Percentiles rank a stretch among this genome's conserved stretches.
phyloP scores from a whole-genome alignment of 2,113 vertebrate species.

The Petaurus breviceps region DNA sequence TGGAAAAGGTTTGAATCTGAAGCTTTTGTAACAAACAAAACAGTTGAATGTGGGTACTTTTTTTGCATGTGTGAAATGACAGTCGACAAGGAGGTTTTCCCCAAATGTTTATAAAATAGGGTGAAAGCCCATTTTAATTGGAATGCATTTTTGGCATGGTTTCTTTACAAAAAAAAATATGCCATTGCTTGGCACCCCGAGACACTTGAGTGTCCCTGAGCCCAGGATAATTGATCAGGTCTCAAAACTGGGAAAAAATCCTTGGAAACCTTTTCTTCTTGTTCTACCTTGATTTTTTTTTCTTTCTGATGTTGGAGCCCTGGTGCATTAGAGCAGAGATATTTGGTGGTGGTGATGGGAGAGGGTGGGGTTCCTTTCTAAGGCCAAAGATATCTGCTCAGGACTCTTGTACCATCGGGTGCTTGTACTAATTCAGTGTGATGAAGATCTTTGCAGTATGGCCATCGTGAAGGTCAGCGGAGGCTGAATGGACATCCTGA shows the following conservation, averaged over 20 bases:
- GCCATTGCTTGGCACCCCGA: neutral
- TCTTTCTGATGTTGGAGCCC: neutral
- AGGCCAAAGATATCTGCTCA: constrained; percentile 49
- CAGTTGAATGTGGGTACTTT: neutral
- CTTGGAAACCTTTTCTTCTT: neutral
- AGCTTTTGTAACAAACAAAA: neutral
- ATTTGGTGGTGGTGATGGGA: neutral
- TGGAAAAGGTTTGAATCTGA: constrained; percentile 40
- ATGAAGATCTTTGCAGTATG: constrained; percentile 31
- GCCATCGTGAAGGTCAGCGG: constrained; percentile 35
- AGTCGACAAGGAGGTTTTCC: neutral
- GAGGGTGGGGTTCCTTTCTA: neutral
- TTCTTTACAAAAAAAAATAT: neutral
- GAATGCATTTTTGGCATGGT: neutral
- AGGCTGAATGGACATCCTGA: constrained; percentile 49
- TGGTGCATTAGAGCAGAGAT: constrained; percentile 31
- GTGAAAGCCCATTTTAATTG: neutral
- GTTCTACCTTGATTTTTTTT: neutral
- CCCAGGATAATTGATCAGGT: neutral
- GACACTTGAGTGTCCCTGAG: neutral
- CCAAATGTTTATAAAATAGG: neutral
- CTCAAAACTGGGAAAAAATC: neutral
- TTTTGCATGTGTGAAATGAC: neutral
- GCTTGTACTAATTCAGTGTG: constrained; percentile 11
- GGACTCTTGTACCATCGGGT: constrained; percentile 37